Evolutionary conservation across 2,797 vertebrate genomes (phyloP).

Genomic region (Liparis tanakae): DNA sequence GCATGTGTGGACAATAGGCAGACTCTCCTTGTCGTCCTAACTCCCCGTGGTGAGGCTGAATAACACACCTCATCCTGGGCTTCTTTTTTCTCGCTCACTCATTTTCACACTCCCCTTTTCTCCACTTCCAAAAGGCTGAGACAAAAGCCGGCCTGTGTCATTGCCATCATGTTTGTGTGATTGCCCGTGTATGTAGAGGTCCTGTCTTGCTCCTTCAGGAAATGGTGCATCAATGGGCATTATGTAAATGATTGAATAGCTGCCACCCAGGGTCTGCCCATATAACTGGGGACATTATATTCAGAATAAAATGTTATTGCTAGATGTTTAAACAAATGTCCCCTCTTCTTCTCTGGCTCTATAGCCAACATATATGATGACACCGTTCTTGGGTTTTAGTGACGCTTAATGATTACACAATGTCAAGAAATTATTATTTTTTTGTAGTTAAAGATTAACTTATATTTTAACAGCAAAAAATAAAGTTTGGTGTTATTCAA

Average conservation of each 20-base stretch:
- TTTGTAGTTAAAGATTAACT: background rate
- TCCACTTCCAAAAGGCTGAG: constrained; percentile 76
- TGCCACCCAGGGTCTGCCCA: constrained; percentile 60
- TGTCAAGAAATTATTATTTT: background rate
- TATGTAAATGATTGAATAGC: constrained; percentile 73
- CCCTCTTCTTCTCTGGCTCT: background rate
- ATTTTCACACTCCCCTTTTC: constrained; percentile 79
- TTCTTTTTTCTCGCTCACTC: constrained; percentile 74
- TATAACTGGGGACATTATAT: constrained; percentile 9
- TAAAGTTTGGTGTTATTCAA: background rate
- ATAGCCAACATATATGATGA: background rate
- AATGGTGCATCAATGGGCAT: constrained; percentile 73
- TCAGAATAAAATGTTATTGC: background rate
- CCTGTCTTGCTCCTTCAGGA: constrained; percentile 67
- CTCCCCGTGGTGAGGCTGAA: constrained; percentile 85
- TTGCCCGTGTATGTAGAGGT: constrained; percentile 26
- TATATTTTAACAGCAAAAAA: background rate
- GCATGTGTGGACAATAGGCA: constrained; percentile 83
- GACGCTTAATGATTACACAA: background rate
- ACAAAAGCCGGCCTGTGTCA: constrained; percentile 76
- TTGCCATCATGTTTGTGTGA: constrained; percentile 63
- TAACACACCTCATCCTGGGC: constrained; percentile 84
- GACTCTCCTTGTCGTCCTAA: constrained; percentile 80
- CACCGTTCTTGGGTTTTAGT: background rate
- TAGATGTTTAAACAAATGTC: background rate